phyloP scores from a whole-genome alignment of 2,113 vertebrate genomes.

The Sarotherodon lohbergeri region DNA sequence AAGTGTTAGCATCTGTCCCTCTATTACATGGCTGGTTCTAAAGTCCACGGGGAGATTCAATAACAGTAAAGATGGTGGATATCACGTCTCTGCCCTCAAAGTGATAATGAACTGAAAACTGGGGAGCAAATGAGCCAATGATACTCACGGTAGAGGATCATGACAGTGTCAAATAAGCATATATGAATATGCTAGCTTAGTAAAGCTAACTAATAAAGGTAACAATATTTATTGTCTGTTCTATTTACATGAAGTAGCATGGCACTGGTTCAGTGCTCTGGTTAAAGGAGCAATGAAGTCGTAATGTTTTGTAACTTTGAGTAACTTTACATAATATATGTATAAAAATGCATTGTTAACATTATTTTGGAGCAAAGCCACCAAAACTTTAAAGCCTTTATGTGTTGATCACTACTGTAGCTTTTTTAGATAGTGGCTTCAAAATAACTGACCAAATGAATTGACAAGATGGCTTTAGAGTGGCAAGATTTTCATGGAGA shows the following conservation, averaged over 20 bases:
- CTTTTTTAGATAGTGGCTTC: neutral
- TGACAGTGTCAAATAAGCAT: neutral
- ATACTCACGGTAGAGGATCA: neutral
- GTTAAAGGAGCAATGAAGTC: neutral
- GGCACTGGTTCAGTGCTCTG: neutral
- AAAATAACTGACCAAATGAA: neutral
- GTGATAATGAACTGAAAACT: neutral
- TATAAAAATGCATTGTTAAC: accelerated
- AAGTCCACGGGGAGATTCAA: neutral
- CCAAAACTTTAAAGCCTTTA: neutral
- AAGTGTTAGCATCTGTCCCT: neutral
- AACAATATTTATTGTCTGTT: neutral
- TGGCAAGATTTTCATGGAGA: neutral
- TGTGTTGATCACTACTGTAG: neutral
- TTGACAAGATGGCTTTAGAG: neutral
- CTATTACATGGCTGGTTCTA: neutral
- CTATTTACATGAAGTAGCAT: neutral
- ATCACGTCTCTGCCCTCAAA: neutral
- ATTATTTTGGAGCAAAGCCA: neutral
- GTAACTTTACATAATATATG: neutral
- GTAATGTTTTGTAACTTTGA: neutral
- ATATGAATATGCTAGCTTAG: neutral
- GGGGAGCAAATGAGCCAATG: neutral
- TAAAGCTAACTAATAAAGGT: neutral
- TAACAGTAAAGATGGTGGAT: neutral